A percentile compares a stretch with the other conserved stretches of the same genome.
phyloP scores from a whole-genome alignment of 2,113 vertebrate genomes.

The Megaptera novaeangliae region DNA sequence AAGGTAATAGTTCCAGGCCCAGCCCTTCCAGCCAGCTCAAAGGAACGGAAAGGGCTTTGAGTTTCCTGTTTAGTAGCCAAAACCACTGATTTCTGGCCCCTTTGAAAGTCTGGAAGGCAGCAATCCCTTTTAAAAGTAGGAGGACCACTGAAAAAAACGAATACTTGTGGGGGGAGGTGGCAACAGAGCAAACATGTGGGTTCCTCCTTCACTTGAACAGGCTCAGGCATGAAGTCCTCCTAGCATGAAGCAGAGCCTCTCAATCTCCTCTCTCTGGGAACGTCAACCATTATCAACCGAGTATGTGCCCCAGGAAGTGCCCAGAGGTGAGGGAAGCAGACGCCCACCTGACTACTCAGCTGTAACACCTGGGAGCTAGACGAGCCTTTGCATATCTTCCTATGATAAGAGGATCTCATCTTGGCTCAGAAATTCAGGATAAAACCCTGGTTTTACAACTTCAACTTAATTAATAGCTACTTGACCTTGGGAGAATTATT shows the following conservation, averaged over 20 bases:
- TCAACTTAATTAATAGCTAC: neutral
- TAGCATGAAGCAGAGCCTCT: neutral
- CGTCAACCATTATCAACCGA: neutral
- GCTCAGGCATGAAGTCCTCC: neutral
- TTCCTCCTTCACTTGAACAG: neutral
- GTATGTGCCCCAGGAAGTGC: neutral
- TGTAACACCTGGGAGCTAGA: neutral
- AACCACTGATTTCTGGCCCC: conserved; percentile 66
- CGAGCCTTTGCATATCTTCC: neutral
- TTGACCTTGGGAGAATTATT: neutral
- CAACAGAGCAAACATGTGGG: neutral
- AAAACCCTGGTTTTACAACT: neutral
- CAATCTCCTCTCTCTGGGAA: neutral
- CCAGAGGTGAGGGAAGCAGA: no score
- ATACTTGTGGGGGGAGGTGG: neutral
- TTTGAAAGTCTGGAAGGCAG: conserved; percentile 67
- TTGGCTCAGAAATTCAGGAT: neutral
- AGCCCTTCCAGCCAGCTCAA: conserved; percentile 62
- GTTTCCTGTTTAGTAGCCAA: conserved; percentile 75
- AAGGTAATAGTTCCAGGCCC: conserved; percentile 65
- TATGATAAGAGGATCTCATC: neutral
- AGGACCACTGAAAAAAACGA: neutral
- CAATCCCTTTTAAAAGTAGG: conserved; percentile 39
- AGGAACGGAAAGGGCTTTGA: conserved; percentile 65
- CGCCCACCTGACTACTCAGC: neutral